phyloP scores from a whole-genome alignment of 1,140 invertebrate species.

The Panagrolaimus sp. region DNA sequence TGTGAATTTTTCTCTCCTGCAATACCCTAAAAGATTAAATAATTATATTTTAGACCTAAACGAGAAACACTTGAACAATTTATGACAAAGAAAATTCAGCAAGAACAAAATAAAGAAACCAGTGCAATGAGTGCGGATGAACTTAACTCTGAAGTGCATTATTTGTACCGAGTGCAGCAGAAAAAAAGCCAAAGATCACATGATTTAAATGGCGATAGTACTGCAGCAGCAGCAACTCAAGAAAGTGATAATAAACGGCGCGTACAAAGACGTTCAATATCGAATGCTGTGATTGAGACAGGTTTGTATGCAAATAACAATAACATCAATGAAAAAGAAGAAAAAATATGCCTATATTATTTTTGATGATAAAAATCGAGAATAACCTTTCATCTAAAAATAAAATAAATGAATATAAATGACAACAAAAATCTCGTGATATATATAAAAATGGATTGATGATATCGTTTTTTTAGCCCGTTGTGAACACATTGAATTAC shows the following conservation, averaged over 20 bases:
- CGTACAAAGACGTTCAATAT: conserved; percentile 22
- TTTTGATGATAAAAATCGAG: too few species aligned
- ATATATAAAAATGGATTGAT: background rate
- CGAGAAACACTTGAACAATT: conserved; percentile 12
- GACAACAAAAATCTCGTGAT: background rate
- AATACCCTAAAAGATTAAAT: background rate
- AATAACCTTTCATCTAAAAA: too few species aligned
- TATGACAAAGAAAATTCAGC: background rate
- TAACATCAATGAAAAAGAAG: background rate
- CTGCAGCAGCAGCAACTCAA: too few species aligned
- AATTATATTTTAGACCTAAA: background rate
- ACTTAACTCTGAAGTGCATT: conserved; percentile 10
- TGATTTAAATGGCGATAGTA: too few species aligned
- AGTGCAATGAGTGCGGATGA: conserved; percentile 9
- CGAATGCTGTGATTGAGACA: conserved; percentile 35
- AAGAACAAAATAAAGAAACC: background rate
- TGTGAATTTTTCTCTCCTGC: background rate
- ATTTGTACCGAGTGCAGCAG: conserved; percentile 12
- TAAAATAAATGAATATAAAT: background rate
- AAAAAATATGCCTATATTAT: background rate
- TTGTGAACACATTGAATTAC: conserved; percentile 41
- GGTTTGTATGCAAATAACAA: conserved; percentile 15
- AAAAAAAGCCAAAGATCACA: background rate
- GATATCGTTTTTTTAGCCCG: conserved; percentile 24
- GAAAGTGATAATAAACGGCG: background rate